Evolutionary conservation across 2,888 invertebrate genomes (phyloP).

Genomic region (Metellina segmentata): DNA sequence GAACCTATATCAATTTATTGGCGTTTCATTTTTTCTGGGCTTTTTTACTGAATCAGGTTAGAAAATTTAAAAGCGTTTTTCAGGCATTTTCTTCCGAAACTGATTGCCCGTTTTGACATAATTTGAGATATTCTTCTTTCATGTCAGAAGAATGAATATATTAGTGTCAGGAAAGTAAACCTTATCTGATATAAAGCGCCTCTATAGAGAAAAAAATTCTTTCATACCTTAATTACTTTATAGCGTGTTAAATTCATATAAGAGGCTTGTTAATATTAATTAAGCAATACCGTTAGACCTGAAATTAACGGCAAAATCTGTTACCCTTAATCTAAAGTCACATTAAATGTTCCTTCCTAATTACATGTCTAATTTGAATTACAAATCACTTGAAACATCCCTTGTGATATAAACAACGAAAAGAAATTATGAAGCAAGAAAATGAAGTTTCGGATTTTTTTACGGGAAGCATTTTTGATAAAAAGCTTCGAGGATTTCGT

Average conservation of each 20-base stretch:
- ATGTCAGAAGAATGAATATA: conserved; percentile 61
- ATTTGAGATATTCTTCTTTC: conserved; percentile 54
- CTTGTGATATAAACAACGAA: conserved; percentile 53
- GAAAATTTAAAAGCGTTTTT: conserved; percentile 51
- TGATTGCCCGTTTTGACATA: conserved; percentile 56
- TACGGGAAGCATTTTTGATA: conserved; percentile 28
- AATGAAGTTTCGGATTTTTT: conserved; percentile 13
- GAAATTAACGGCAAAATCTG: conserved; percentile 61
- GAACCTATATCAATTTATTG: conserved; percentile 2
- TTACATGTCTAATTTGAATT: conserved; percentile 70
- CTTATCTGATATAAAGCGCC: conserved; percentile 56
- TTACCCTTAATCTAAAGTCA: conserved; percentile 68
- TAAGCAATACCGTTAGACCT: conserved; percentile 57
- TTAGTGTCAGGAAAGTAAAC: conserved; percentile 70
- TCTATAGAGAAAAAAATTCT: conserved; percentile 20
- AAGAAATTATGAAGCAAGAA: conserved; percentile 29
- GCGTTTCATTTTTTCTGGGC: conserved; percentile 12
- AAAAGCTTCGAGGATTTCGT: conserved; percentile 18
- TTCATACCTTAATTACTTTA: conserved; percentile 63
- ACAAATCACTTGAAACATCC: conserved; percentile 62
- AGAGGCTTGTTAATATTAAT: conserved; percentile 69
- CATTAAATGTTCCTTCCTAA: conserved; percentile 67
- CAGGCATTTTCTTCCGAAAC: conserved; percentile 26
- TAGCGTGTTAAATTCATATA: conserved; percentile 68
- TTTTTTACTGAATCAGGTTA: not conserved